Conservation (phyloP, 2,113 vertebrate genomes). For the Danionella cerebrum region DNA sequence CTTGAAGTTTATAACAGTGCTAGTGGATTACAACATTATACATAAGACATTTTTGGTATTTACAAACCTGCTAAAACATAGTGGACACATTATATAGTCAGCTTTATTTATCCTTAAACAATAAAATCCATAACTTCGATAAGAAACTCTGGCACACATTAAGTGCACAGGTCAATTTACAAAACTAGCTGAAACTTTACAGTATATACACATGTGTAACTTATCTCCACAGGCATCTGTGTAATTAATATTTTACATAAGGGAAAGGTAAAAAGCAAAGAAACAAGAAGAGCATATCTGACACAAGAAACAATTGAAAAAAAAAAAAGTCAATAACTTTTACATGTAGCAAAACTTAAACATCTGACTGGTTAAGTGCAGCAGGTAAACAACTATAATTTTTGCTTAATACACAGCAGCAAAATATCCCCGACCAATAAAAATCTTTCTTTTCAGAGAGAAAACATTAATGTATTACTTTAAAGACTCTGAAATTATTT, state of each 20-base stretch:
- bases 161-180: not conserved
- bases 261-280: no score
- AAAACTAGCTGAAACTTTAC: constrained; percentile 37
- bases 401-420: not conserved
- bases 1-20: no score
- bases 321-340: no score
- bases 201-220: constrained; percentile 28
- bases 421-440: no score
- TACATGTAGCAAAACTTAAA: not conserved
- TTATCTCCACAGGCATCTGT: not conserved
- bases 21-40: no score
- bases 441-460: not conserved
- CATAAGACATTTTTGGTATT: no score
- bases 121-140: not conserved
- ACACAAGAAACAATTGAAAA: no score
- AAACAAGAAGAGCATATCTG: no score
- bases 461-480: not conserved
- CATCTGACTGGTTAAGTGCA: not conserved
- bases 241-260: no score
- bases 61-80: no score
- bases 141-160: not conserved
- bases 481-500: not conserved
- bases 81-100: not conserved
- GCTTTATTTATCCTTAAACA: constrained; percentile 3
- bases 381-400: no score